A percentile compares a stretch with the other conserved stretches of the same genome.
Conservation (phyloP, 2,888 invertebrate species). For the Agapostemon virescens region DNA sequence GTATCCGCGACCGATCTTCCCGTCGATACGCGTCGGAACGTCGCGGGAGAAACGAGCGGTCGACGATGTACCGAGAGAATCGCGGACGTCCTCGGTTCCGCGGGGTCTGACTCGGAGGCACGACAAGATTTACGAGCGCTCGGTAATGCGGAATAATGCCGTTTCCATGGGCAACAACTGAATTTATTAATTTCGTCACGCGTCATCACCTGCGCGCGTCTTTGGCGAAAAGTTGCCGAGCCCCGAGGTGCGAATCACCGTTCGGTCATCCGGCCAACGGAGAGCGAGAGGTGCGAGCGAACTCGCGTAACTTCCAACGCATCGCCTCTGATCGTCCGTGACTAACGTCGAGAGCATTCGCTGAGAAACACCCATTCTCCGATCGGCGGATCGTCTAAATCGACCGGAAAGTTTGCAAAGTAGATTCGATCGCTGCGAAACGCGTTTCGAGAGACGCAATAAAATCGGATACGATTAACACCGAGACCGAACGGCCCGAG, state of each 20-base stretch:
- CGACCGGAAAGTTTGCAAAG: background rate
- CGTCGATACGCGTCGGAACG: conserved; percentile 15
- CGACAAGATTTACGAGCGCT: conserved; percentile 33
- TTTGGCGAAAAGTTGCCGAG: conserved; percentile 36
- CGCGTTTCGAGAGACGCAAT: background rate
- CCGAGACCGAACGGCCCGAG: background rate
- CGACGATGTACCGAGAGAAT: conserved; percentile 1
- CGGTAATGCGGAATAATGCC: conserved; percentile 38
- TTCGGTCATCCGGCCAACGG: conserved; percentile 6
- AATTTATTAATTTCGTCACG: conserved; percentile 74
- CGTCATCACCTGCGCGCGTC: conserved; percentile 66
- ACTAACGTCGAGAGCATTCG: conserved; percentile 8
- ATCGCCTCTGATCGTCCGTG: conserved; percentile 23
- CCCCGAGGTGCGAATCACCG: conserved; percentile 38
- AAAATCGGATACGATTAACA: background rate
- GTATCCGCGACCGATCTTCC: conserved; percentile 37
- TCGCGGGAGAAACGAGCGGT: conserved; percentile 17
- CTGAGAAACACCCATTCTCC: background rate
- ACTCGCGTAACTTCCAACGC: conserved; percentile 16
- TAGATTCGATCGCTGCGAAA: background rate
- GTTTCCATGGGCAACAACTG: conserved; percentile 60
- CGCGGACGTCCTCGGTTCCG: conserved; percentile 9
- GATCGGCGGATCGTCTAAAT: conserved; percentile 17
- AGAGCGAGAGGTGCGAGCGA: conserved; percentile 5
- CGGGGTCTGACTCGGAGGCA: background rate